Conservation (phyloP, 2,888 invertebrate genomes). For the Lasius fuliginosus region DNA sequence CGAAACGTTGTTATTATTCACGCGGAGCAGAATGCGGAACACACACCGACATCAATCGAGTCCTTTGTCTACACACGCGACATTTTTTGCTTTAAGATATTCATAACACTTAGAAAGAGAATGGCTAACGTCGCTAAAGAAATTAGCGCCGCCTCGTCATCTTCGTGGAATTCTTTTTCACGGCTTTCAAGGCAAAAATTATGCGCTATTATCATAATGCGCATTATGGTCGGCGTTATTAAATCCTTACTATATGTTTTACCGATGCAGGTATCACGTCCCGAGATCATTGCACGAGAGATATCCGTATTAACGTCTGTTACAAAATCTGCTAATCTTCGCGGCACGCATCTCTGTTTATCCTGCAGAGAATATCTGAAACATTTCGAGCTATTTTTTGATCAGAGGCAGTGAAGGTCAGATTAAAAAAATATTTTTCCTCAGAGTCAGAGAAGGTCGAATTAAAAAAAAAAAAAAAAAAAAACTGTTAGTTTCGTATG, state of each 20-base stretch:
- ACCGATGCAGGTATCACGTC: not conserved
- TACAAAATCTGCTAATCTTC: not conserved
- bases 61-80: conserved; percentile 14
- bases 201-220: conserved; percentile 25
- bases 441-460: not conserved
- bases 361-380: not conserved
- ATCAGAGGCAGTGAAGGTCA: not conserved
- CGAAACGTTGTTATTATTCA: conserved; percentile 4
- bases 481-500: not conserved
- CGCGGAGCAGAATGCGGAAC: not conserved
- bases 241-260: not conserved
- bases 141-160: conserved; percentile 21
- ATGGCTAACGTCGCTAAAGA: not conserved
- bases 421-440: not conserved
- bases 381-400: not conserved
- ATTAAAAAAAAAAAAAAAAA: not conserved
- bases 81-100: not conserved
- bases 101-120: not conserved
- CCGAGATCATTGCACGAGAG: not conserved
- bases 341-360: not conserved
- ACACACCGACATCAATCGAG: not conserved
- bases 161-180: not conserved
- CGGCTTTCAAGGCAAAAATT: not conserved
- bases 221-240: conserved; percentile 12
- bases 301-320: not conserved